Evolutionary conservation across 2,113 vertebrate species (phyloP), one percentile per base, ranked within the genome.

Genomic region (Ochotona curzoniae): DNA sequence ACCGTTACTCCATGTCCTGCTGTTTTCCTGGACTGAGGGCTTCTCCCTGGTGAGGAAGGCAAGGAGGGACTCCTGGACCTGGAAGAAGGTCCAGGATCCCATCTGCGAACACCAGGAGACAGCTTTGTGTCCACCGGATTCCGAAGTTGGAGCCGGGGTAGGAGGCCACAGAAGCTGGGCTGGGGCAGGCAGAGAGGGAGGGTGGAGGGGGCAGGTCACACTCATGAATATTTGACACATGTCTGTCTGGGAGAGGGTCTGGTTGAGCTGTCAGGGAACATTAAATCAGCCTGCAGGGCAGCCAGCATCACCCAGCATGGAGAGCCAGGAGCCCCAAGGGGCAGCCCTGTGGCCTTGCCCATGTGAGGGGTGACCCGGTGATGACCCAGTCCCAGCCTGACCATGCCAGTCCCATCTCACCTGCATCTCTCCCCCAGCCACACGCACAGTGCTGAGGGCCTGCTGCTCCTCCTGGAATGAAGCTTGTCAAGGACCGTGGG

Each of bases 171-270:
- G 51, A 9, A 32, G 26, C 54, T 5, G 66, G 74, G 67, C 47
- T 13, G 1, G 3, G 8, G 26, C 69, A 44, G 26, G 63, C 23
- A 8, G 63, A 23, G 21, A 2, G 8, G n/a, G 78, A 21, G 26
- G 47, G 6, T 47, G 35, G 67, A 23, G 8, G 5, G 64, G 69
- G 57, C 6, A 3, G 87, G 89, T 80, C 89, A 80, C 26, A 69
- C 54, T 94, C 91, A 83, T 71, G 87, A 94, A 91, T 95, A 91
- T 94, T 87, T 96, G 95, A 94, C 94, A 89, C 67, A 15, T 75
- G 87, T 95, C 93, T 93, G 90, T 93, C 95, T 96, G 90, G 76
- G 32, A 84, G 87, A 96, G 87, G 94, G 90, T 94, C 90, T 87
- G 94, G 30, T 30, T 8, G 80, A 90, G 54, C 71, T 70, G 61